A percentile compares a stretch with the other conserved stretches of the same genome.
Conservation (phyloP, 64 coral and sea anemone species). For the Dendrophyllia cribrosa region DNA sequence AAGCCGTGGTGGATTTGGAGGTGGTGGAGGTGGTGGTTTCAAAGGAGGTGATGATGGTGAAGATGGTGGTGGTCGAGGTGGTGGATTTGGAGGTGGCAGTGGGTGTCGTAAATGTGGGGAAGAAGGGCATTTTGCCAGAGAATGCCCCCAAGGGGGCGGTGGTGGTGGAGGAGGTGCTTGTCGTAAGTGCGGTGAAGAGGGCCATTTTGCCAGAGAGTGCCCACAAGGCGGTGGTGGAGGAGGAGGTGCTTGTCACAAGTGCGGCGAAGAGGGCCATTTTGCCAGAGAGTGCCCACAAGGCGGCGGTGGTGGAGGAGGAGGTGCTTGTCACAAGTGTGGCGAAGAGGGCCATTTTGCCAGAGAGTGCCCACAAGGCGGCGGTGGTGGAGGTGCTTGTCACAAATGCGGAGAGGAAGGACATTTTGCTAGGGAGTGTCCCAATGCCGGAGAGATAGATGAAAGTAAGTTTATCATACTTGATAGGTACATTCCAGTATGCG, state of each 20-base stretch:
- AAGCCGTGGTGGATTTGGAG: conserved; percentile 32
- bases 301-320: conserved; percentile 10
- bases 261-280: conserved; percentile 51
- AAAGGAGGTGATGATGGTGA: conserved; percentile 27
- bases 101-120: conserved; percentile 51
- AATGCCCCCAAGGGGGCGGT: conserved; percentile 50
- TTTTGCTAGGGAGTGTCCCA: conserved; percentile 64
- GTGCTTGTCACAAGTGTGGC: conserved; percentile 18
- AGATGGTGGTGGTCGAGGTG: conserved; percentile 23
- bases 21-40: conserved; percentile 67
- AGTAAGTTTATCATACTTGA: conserved; percentile 21
- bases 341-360: conserved; percentile 69
- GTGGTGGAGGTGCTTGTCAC: conserved; percentile 24
- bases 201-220: conserved; percentile 52
- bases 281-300: conserved; percentile 41
- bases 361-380: conserved; percentile 40
- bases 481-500: not conserved
- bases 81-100: conserved; percentile 41
- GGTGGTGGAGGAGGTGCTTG: conserved; percentile 3
- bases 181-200: conserved; percentile 56
- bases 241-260: conserved; percentile 46
- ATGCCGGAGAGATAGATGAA: conserved; percentile 30
- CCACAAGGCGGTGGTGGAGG: conserved; percentile 39
- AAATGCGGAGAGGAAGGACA: conserved; percentile 53
- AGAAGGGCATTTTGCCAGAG: conserved; percentile 56